Percentiles rank a stretch among this genome's conserved stretches.
These are phyloP conservation scores for Shinisaurus crocodilurus DNA, from an alignment of 2,113 vertebrate genomes.

Conservation along the genomic window DNA sequence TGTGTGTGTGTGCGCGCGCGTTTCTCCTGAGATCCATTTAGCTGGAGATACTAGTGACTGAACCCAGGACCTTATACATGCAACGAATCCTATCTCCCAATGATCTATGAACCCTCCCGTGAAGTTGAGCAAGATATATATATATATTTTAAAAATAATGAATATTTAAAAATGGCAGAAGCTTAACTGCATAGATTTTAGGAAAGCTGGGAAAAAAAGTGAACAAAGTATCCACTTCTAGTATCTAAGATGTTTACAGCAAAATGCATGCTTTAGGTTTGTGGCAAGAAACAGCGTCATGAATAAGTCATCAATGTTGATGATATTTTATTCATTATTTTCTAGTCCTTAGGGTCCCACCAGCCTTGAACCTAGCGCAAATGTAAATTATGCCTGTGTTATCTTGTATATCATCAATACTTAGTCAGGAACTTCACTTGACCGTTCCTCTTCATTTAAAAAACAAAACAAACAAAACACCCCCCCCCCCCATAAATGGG, in stretches of 20 bases:
- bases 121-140: not conserved
- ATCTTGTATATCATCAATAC: constrained; percentile 5
- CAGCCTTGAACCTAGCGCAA: constrained; percentile 12
- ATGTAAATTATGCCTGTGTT: not conserved
- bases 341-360: not conserved
- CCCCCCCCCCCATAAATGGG: constrained; percentile 7
- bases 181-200: not conserved
- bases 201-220: constrained; percentile 2
- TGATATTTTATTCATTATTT: constrained; percentile 51
- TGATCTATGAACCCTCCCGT: not conserved
- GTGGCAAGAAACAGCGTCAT: not conserved
- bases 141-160: not conserved
- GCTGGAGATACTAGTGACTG: not conserved
- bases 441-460: constrained; percentile 18
- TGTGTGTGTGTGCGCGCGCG: too few relatives aligned
- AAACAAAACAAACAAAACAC: not conserved
- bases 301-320: constrained; percentile 31
- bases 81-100: not conserved
- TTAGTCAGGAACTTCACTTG: constrained; percentile 18
- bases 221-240: not conserved
- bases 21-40: not conserved
- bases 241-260: constrained; percentile 14
- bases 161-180: not conserved
- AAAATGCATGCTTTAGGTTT: constrained; percentile 1
- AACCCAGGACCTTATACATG: not conserved